Conservation (phyloP, 2,888 invertebrate species). For the Physocephala rufipes region DNA sequence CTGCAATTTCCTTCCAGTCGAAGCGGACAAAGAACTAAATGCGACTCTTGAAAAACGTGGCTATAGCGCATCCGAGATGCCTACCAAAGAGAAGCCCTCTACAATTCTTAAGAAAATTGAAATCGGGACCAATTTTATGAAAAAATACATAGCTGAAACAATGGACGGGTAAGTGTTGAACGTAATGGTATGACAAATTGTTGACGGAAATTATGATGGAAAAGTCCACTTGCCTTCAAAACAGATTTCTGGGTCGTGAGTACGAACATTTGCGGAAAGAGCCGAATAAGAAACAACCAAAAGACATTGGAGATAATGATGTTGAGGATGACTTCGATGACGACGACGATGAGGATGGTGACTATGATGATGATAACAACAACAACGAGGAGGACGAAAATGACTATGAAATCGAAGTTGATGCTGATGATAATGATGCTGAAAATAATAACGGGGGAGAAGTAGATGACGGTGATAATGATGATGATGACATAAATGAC, state of each 20-base stretch:
- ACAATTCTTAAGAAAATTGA: constrained; percentile 64
- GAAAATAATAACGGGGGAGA: constrained; percentile 30
- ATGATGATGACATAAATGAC: constrained; percentile 37
- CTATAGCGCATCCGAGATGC: constrained; percentile 57
- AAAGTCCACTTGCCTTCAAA: constrained; percentile 16
- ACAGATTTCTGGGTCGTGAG: constrained; percentile 62
- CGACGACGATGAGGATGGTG: constrained; percentile 33
- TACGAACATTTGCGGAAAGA: constrained; percentile 52
- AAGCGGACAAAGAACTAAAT: constrained; percentile 63
- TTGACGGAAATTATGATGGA: too few relatives aligned
- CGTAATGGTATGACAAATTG: not conserved
- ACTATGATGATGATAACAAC: constrained; percentile 40
- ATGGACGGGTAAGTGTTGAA: constrained; percentile 61
- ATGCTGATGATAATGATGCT: constrained; percentile 35
- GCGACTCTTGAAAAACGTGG: constrained; percentile 59
- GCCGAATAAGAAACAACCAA: not conserved
- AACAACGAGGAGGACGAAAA: constrained; percentile 35
- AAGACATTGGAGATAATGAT: constrained; percentile 28
- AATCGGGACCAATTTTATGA: constrained; percentile 62
- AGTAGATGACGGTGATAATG: constrained; percentile 40
- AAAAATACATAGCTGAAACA: constrained; percentile 60
- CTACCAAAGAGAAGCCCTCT: constrained; percentile 63
- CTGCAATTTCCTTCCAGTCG: constrained; percentile 51
- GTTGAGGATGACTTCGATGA: constrained; percentile 35
- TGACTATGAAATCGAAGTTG: constrained; percentile 32